Evolutionary conservation across 2,113 vertebrate genomes (phyloP).

Genomic region (Gasterosteus aculeatus): DNA sequence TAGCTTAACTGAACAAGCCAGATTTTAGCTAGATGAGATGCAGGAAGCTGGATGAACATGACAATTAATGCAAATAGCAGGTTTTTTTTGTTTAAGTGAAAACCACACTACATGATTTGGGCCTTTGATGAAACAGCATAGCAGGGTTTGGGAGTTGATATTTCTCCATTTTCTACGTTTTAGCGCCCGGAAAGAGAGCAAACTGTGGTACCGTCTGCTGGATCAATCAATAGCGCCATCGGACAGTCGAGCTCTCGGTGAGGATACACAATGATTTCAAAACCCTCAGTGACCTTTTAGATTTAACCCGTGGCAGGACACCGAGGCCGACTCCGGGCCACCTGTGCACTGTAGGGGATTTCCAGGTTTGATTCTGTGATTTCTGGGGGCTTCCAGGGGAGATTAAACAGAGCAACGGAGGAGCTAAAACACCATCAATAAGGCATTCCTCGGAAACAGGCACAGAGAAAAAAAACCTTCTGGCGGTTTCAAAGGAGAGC

Average conservation of each 20-base stretch:
- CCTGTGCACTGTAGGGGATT: neutral
- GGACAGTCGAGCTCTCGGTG: too few species aligned
- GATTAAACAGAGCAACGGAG: too few species aligned
- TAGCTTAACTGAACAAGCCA: neutral
- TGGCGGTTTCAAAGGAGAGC: neutral
- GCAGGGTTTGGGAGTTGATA: constrained; percentile 1
- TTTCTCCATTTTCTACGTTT: neutral
- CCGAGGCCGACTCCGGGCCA: neutral
- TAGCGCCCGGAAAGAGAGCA: neutral
- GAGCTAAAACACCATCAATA: neutral
- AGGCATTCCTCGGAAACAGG: neutral
- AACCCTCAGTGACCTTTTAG: neutral
- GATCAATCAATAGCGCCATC: neutral
- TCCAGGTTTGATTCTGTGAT: neutral
- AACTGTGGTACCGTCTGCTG: neutral
- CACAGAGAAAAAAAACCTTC: neutral
- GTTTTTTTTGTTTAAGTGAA: neutral
- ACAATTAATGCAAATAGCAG: neutral
- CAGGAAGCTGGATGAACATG: neutral
- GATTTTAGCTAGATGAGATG: neutral
- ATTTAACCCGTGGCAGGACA: neutral
- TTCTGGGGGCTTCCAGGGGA: neutral
- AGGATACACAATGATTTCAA: neutral
- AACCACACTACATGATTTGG: neutral
- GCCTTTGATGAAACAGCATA: too few species aligned